These are phyloP conservation scores for Trematocara macrostoma DNA, from an alignment of 2,113 vertebrate genomes.

Conservation along the genomic window DNA sequence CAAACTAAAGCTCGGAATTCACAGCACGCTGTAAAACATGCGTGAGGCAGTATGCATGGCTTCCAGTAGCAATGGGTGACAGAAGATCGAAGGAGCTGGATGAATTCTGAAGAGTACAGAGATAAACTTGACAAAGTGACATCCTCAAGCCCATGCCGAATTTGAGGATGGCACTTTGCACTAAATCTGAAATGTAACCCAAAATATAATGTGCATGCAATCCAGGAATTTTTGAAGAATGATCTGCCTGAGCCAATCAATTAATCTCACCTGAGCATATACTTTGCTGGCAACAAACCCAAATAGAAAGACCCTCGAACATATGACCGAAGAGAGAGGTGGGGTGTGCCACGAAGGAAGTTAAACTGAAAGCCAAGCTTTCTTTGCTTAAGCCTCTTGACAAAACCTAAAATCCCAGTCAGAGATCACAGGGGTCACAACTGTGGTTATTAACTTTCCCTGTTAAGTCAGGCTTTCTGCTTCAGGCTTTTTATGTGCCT, in stretches of 20 bases:
- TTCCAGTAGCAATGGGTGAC: background rate
- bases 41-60: background rate
- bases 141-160: background rate
- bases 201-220: background rate
- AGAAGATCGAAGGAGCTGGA: accelerated
- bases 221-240: background rate
- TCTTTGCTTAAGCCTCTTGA: background rate
- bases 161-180: background rate
- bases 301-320: background rate
- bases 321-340: background rate
- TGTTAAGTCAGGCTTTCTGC: background rate
- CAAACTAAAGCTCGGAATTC: background rate
- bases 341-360: background rate
- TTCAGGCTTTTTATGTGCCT: background rate
- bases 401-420: background rate
- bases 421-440: background rate
- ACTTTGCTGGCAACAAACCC: background rate
- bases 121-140: background rate
- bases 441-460: background rate
- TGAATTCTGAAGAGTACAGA: background rate
- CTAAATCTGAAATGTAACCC: background rate
- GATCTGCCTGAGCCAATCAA: accelerated
- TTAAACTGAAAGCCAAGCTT: background rate
- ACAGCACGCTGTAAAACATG: background rate
- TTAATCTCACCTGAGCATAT: background rate